Conservation (phyloP, 2,797 vertebrate species). For the Tarsius wallacei region DNA sequence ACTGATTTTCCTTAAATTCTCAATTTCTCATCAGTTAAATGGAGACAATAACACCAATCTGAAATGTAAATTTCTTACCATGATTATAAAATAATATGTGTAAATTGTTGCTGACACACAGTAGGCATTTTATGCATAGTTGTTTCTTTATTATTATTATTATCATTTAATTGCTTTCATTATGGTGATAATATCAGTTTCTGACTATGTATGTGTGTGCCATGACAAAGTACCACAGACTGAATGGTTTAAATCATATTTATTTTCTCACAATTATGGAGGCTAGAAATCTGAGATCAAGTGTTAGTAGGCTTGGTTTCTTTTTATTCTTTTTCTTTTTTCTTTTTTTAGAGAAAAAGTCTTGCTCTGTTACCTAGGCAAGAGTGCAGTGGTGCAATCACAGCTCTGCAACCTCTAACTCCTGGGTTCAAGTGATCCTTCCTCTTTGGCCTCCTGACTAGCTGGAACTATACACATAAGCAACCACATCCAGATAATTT, state of each 20-base stretch:
- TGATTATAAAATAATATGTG: background rate
- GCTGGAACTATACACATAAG: too few relatives aligned
- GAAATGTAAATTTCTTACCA: background rate
- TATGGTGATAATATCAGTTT: background rate
- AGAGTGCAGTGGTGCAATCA: too few relatives aligned
- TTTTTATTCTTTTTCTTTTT: too few relatives aligned
- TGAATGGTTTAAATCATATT: background rate
- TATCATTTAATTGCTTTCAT: background rate
- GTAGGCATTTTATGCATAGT: background rate
- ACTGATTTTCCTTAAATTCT: background rate
- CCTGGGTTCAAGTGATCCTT: too few relatives aligned
- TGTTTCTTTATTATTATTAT: background rate
- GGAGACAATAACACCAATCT: background rate
- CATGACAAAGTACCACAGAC: background rate
- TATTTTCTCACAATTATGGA: background rate
- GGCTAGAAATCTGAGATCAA: background rate
- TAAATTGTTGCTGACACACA: background rate
- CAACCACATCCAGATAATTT: too few relatives aligned
- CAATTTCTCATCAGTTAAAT: background rate
- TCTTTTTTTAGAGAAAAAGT: too few relatives aligned
- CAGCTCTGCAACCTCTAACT: too few relatives aligned
- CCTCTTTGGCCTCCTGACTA: too few relatives aligned
- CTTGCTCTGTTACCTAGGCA: too few relatives aligned
- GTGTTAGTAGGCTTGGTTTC: background rate
- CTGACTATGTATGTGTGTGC: background rate